phyloP scores from a whole-genome alignment of 1,140 invertebrate species.

The Danaus melanippus region DNA sequence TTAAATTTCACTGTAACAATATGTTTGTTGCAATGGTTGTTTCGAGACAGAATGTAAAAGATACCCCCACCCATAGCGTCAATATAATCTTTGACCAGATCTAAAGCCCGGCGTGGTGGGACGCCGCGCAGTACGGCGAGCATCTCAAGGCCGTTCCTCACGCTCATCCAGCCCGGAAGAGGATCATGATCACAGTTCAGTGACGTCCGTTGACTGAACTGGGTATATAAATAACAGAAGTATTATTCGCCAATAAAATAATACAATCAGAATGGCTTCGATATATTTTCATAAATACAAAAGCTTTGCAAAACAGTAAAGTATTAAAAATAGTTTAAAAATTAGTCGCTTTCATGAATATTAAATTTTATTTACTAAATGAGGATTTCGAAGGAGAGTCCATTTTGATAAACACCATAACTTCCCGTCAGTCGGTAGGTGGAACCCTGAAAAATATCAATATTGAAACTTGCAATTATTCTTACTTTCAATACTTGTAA shows the following conservation, averaged over 20 bases:
- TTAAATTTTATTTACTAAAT: slow-evolving; percentile 27
- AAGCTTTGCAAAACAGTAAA: no score
- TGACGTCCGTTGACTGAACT: slow-evolving; percentile 42
- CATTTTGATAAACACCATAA: slow-evolving; percentile 41
- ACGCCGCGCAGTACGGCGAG: slow-evolving; percentile 44
- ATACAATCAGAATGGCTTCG: no score
- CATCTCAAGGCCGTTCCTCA: slow-evolving; percentile 36
- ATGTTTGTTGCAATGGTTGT: no score
- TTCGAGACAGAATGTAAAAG: no score
- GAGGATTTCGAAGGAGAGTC: slow-evolving; percentile 25
- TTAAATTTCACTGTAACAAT: no score
- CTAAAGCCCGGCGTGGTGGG: slow-evolving; percentile 21
- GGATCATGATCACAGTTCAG: slow-evolving; percentile 27
- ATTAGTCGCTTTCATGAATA: no score
- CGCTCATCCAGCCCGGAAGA: slow-evolving; percentile 48
- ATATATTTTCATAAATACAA: no score
- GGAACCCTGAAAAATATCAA: slow-evolving; percentile 23
- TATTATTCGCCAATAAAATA: no score
- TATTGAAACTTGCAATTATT: background rate
- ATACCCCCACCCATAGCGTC: slow-evolving; percentile 48
- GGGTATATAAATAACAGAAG: background rate
- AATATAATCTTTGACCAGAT: slow-evolving; percentile 34
- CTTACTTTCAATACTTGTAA: background rate
- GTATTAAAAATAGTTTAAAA: no score
- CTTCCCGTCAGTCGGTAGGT: slow-evolving; percentile 29